Conservation (phyloP, 2,113 vertebrate species). For the Todiramphus saurophagus region DNA sequence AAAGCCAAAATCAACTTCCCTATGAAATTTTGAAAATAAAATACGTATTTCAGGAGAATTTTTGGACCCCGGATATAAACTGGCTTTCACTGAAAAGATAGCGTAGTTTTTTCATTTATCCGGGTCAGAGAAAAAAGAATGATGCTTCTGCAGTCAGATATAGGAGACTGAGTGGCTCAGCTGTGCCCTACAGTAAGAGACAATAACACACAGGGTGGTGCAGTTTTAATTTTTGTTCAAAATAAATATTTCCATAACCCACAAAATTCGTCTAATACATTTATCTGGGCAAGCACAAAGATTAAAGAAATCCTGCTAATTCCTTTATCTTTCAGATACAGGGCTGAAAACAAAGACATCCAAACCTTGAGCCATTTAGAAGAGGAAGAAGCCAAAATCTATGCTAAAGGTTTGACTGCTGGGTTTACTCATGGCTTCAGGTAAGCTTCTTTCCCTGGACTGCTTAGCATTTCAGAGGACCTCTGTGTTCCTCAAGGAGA, state of each 20-base stretch:
- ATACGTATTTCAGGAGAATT: not conserved
- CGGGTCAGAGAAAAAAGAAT: not conserved
- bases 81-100: not conserved
- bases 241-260: constrained; percentile 65
- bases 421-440: constrained; percentile 58
- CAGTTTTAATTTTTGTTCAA: constrained; percentile 57
- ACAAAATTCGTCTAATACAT: constrained; percentile 53
- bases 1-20: constrained; percentile 8
- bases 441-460: constrained; percentile 60
- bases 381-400: constrained; percentile 58
- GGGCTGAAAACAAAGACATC: constrained; percentile 59
- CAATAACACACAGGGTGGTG: not conserved
- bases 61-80: not conserved
- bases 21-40: constrained; percentile 18
- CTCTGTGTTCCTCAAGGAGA: constrained; percentile 41
- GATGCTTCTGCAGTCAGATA: not conserved
- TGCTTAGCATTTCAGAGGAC: constrained; percentile 59
- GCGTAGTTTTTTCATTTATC: not conserved
- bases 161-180: not conserved
- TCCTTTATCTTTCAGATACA: constrained; percentile 75
- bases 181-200: not conserved
- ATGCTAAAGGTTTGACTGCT: constrained; percentile 53
- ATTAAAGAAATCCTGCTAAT: constrained; percentile 66
- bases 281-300: constrained; percentile 65
- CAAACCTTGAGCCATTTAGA: constrained; percentile 54